Evolutionary conservation across 1,140 invertebrate genomes (phyloP).

Genomic region (Paraescarpia echinospica): DNA sequence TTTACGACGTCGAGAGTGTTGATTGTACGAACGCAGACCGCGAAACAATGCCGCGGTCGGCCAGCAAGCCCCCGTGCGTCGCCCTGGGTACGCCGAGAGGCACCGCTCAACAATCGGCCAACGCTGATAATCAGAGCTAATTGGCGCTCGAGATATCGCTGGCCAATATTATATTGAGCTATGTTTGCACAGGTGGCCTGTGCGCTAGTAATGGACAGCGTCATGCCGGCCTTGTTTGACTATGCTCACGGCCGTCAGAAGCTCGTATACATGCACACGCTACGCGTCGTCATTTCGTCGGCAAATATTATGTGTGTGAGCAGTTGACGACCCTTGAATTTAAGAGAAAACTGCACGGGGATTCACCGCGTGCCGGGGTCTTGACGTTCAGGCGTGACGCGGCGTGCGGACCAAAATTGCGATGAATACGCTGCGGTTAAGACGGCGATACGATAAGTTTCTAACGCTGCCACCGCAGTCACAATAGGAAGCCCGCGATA

Average conservation of each 20-base stretch:
- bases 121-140: neutral
- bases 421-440: neutral
- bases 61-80: neutral
- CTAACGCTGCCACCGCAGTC: neutral
- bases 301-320: neutral
- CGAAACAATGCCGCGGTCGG: neutral
- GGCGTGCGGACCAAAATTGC: neutral
- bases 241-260: neutral
- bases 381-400: neutral
- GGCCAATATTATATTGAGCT: neutral
- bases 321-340: neutral
- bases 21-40: neutral
- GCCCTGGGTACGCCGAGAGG: neutral
- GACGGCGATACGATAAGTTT: neutral
- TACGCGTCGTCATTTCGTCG: neutral
- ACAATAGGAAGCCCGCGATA: neutral
- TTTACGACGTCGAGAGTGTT: neutral
- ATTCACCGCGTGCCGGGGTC: neutral
- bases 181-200: neutral
- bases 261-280: neutral
- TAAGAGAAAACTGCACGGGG: neutral
- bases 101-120: neutral
- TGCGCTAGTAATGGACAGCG: neutral
- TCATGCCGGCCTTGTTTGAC: neutral
- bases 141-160: neutral